Evolutionary conservation across 1,140 invertebrate species (phyloP), one percentile per base, ranked within the genome.

Genomic region (Saccostrea echinata): DNA sequence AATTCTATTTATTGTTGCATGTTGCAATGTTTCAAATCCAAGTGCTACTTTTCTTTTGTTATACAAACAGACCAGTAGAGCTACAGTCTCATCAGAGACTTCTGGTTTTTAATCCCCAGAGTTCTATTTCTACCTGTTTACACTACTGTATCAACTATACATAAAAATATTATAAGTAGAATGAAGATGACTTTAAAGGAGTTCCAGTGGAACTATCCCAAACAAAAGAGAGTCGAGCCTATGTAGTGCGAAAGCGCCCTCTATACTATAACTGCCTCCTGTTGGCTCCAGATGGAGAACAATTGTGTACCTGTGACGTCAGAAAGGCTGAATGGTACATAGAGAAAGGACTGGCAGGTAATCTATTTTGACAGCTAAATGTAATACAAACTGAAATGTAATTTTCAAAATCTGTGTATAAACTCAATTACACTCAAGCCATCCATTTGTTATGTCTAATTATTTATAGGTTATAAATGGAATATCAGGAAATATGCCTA

Each of bases 201-300:
- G n/a, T n/a, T n/a, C n/a, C n/a, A 68, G n/a, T 68, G 64, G 30
- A 76, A 33, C 24, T 30, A 12, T 27, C 30, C 4, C 11, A 33
- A 18, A 43, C 21, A 16, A 76, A 86, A 61, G 51, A 81, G 18
- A 83, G 57, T 21, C 86, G 91, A 30, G 88, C 91, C 2, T 94
- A 94, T 88, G 88, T 89, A 0, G 82, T 85, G 11, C 88, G 94
- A 33, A 86, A 93, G 82, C 89, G 91, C 89, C 96, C 97, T 0
- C 95, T 98, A 64, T 98, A 98, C 95, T 96, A 97, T 92, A 98
- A 98, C 94, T 97, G 97, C 92, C 96, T 96, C 84, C 94, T 98
- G 57, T 94, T 97, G 94, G 97, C 97, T 11, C 97, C 97, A 0
- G 97, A 98, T 94, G 97, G 97, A 11, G 97, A 97, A 89, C 94